Evolutionary conservation across 2,797 vertebrate species (phyloP).

Genomic region (Bufotes viridis): DNA sequence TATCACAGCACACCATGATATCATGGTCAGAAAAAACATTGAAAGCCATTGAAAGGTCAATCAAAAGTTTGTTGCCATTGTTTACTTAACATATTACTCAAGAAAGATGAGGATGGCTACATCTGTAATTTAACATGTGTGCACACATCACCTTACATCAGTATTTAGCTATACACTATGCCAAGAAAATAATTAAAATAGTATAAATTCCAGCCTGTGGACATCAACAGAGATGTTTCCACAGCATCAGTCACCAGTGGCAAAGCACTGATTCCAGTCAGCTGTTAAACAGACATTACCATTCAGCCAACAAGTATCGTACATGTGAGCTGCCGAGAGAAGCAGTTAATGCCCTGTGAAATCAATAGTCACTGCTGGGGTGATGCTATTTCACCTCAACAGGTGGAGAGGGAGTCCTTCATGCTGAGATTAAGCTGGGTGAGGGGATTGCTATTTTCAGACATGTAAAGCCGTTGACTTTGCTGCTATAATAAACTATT

Average conservation of each 20-base stretch:
- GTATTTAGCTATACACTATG: not conserved
- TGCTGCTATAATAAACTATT: conserved; percentile 58
- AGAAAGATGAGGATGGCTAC: too few species aligned
- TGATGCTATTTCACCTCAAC: conserved; percentile 55
- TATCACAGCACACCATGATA: too few species aligned
- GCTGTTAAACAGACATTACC: conserved; percentile 37
- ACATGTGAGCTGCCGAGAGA: conserved; percentile 33
- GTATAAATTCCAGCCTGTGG: not conserved
- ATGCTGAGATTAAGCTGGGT: conserved; percentile 54
- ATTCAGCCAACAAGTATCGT: conserved; percentile 18
- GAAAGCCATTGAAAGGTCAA: too few species aligned
- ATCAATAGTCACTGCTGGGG: conserved; percentile 51
- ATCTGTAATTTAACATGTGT: not conserved
- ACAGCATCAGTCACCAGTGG: conserved; percentile 12
- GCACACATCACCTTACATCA: not conserved
- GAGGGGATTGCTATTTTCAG: conserved; percentile 56
- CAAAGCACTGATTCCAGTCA: conserved; percentile 7
- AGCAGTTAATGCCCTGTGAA: conserved; percentile 55
- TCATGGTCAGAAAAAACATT: too few species aligned
- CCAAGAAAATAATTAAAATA: conserved; percentile 16
- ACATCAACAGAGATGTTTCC: conserved; percentile 13
- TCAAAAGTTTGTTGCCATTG: too few species aligned
- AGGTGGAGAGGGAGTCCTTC: conserved; percentile 54
- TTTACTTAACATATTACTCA: not conserved
- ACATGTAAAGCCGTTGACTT: conserved; percentile 58